Evolutionary conservation across 2,113 vertebrate species (phyloP).

Genomic region (Erythrolamprus reginae): DNA sequence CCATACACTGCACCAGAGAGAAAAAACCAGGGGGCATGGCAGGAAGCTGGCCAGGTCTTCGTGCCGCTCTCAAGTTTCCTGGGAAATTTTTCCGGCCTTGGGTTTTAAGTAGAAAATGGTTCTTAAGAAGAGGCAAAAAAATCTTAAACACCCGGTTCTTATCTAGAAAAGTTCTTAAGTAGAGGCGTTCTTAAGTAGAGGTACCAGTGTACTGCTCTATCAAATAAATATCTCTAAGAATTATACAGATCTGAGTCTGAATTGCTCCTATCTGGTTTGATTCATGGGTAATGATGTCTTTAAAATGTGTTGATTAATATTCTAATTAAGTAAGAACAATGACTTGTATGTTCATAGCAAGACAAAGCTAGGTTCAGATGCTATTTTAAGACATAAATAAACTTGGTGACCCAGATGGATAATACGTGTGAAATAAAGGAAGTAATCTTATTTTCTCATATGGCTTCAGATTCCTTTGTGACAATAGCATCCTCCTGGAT

Average conservation of each 20-base stretch:
- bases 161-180: no score
- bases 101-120: no score
- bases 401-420: background rate
- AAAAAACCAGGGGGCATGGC: no score
- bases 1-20: no score
- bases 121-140: no score
- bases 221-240: background rate
- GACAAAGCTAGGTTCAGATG: background rate
- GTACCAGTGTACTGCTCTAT: no score
- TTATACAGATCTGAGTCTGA: background rate
- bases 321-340: background rate
- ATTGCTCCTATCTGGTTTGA: background rate
- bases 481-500: background rate
- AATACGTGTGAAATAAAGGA: background rate
- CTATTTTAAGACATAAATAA: background rate
- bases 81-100: no score
- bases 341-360: background rate
- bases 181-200: no score
- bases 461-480: background rate
- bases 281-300: background rate
- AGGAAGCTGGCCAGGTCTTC: no score
- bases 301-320: background rate
- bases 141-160: no score
- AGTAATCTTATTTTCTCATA: background rate
- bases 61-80: no score